These are phyloP conservation scores for Bubalus kerabau DNA, from an alignment of 2,113 vertebrate genomes.

Conservation along the genomic window DNA sequence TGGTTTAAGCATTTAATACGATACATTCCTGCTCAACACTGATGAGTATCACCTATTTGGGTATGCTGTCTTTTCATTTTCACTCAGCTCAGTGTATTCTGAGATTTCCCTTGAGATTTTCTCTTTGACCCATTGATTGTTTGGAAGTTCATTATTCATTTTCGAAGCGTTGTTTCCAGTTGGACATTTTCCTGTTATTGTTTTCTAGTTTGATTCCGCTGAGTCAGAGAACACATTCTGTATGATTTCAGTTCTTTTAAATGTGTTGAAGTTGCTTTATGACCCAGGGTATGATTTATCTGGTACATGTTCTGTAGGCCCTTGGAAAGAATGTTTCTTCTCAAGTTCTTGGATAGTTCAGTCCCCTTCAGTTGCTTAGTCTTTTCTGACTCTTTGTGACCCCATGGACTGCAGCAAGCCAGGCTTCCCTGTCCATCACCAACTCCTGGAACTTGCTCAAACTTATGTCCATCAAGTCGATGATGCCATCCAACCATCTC, in stretches of 20 bases:
- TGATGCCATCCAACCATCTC: no score
- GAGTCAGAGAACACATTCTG: neutral
- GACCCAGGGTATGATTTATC: neutral
- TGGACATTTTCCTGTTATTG: neutral
- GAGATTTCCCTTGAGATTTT: neutral
- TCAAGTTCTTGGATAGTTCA: neutral
- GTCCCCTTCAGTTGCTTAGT: no score
- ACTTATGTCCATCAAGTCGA: rapidly evolving
- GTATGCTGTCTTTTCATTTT: neutral
- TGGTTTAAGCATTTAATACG: neutral
- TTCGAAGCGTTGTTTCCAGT: neutral
- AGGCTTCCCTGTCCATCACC: no score
- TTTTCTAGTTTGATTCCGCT: neutral
- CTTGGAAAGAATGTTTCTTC: neutral
- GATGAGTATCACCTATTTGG: neutral
- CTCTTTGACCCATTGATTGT: neutral
- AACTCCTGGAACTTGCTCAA: no score
- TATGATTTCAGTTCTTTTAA: neutral
- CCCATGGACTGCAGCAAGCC: no score
- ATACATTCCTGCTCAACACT: neutral
- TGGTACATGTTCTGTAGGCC: neutral
- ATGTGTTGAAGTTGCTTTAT: neutral
- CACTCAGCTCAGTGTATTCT: neutral
- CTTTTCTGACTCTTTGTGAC: no score
- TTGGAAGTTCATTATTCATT: neutral